These are phyloP conservation scores for Nasonia oneida DNA, from an alignment of 2,888 invertebrate genomes.

Conservation along the genomic window DNA sequence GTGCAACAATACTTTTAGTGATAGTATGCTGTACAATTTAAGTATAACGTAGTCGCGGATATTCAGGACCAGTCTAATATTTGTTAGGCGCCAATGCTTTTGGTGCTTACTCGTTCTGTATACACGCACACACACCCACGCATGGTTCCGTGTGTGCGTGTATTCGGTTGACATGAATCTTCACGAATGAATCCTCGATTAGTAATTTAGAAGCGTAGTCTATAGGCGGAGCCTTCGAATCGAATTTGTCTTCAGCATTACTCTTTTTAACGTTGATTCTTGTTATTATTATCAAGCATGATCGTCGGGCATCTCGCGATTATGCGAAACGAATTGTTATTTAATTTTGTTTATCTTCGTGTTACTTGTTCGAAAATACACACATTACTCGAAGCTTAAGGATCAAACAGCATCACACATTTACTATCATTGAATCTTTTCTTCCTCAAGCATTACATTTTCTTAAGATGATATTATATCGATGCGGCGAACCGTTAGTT, in stretches of 20 bases:
- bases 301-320: conserved; percentile 28
- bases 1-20: conserved; percentile 47
- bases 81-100: conserved; percentile 42
- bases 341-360: conserved; percentile 38
- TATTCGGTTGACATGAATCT: conserved; percentile 29
- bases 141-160: conserved; percentile 15
- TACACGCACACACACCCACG: background rate
- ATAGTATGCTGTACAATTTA: conserved; percentile 44
- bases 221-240: conserved; percentile 35
- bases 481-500: background rate
- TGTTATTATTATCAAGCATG: conserved; percentile 53
- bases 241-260: conserved; percentile 30
- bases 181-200: conserved; percentile 40
- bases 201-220: conserved; percentile 36
- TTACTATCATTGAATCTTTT: background rate
- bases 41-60: conserved; percentile 32
- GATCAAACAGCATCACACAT: background rate
- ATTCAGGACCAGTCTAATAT: conserved; percentile 30
- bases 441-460: background rate
- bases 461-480: background rate
- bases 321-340: conserved; percentile 42
- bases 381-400: background rate
- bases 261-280: conserved; percentile 29
- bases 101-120: conserved; percentile 25
- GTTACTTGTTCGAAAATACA: conserved; percentile 31